These are phyloP conservation scores for Nudaria mundana DNA, from an alignment of 2,888 invertebrate genomes.

Conservation along the genomic window DNA sequence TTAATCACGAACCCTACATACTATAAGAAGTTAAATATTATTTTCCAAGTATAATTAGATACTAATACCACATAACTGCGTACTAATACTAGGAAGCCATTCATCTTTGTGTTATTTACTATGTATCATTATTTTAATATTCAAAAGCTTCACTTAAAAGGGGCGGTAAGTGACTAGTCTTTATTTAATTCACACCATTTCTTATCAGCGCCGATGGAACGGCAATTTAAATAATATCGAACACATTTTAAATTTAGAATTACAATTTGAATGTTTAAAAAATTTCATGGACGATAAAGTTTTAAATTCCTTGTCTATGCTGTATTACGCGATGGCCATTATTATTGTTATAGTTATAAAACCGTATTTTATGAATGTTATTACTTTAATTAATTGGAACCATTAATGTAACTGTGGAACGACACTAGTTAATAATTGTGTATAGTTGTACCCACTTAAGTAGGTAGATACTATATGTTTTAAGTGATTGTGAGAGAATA, in stretches of 20 bases:
- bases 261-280: conserved; percentile 28
- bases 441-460: no score
- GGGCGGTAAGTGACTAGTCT: conserved; percentile 7
- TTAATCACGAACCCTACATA: no score
- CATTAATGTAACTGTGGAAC: neutral
- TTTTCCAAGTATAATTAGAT: no score
- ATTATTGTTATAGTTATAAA: conserved; percentile 11
- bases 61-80: no score
- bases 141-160: conserved; percentile 4
- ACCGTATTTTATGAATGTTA: neutral
- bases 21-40: no score
- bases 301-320: conserved; percentile 23
- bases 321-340: conserved; percentile 10
- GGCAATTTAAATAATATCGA: conserved; percentile 21
- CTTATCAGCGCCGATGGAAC: conserved; percentile 17
- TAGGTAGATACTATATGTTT: no score
- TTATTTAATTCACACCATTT: conserved; percentile 6
- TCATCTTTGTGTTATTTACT: neutral
- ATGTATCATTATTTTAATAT: neutral
- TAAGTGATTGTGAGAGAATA: no score
- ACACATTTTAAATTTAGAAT: conserved; percentile 20
- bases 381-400: conserved; percentile 1
- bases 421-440: neutral
- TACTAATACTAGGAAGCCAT: neutral
- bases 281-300: conserved; percentile 25